Base-by-base conservation (phyloP, 2,888 invertebrate genomes). In the Mesorhabditis sp. region DNA sequence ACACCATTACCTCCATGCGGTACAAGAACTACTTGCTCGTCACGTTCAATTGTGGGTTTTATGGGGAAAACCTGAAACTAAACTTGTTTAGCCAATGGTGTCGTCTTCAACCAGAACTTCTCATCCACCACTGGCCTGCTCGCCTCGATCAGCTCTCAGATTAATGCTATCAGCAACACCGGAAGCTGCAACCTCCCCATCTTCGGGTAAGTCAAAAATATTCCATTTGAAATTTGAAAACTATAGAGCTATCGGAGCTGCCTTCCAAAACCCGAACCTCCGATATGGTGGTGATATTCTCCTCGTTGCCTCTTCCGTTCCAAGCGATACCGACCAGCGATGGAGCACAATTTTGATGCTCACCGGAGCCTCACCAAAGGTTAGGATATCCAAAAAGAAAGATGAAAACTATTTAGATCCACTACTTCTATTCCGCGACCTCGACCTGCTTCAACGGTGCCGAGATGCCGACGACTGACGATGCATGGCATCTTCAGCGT, bases 1-100 rank as follows among this genome's bases (percentile, higher is more conserved):
- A 71, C 4, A 41, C 15, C 6, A 69, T 63, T 45, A 67, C 66
- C 15, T 69, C 74, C 42, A 70, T 65, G 10, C 80, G 78, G 76
- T 80, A 80, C 73, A 45, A 63, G 15, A 74, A 70, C 64, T 80
- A 72, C 67, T 72, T 73, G 63, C 70, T 80, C 44, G 77, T 80
- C 28, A 73, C 78, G 6, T 80, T 80, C 63, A 73, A 80, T 68
- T 68, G 74, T 74, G 63, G 44, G 65, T 50, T 10, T 50, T 10
- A 50, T 50, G 7, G 7, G 58, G n/a, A 13, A 6, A 6, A 15
- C 15, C 63, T 7, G 13, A n/a, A 13, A n/a, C 13, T 42, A 42
- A 3, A 44, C 50, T 3, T 63, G 42, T 76, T 67, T 58, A 76
- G 76, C 67, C 43, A 71, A 68, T 42, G 77, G 72, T 61, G 69